Evolutionary conservation across 2,113 vertebrate species (phyloP).

Genomic region (Perca schrenkii): DNA sequence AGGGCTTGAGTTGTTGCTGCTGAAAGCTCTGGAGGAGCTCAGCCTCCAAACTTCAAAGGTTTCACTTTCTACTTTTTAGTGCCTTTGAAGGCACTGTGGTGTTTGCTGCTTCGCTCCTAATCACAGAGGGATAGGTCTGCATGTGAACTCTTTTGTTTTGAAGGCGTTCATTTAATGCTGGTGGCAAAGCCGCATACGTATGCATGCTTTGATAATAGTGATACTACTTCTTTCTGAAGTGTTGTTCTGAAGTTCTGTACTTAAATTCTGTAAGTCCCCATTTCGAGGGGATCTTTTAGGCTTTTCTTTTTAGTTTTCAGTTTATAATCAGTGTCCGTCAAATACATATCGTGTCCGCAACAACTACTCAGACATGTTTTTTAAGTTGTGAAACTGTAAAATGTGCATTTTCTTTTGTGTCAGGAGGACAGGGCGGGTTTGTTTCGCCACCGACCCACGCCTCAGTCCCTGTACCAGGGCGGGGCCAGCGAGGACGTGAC

Average conservation of each 20-base stretch:
- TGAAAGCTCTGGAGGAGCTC: conserved; percentile 54
- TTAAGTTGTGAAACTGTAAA: neutral
- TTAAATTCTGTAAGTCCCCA: no score
- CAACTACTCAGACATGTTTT: neutral
- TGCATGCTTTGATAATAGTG: conserved; percentile 43
- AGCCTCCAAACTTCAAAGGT: conserved; percentile 66
- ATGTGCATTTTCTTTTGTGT: neutral
- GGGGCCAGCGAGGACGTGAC: conserved; percentile 91
- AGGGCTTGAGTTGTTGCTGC: conserved; percentile 38
- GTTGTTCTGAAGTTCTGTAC: neutral
- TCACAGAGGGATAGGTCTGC: conserved; percentile 47
- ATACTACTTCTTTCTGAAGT: conserved; percentile 20
- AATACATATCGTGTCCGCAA: no score
- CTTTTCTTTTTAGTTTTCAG: no score
- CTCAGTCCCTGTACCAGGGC: conserved; percentile 80
- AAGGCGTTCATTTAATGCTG: conserved; percentile 42
- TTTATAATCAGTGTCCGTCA: neutral
- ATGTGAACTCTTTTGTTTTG: conserved; percentile 55
- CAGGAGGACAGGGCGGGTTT: conserved; percentile 71
- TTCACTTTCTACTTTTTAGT: conserved; percentile 56
- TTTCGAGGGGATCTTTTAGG: no score
- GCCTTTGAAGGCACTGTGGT: conserved; percentile 66
- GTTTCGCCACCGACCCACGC: conserved; percentile 59
- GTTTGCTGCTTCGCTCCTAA: conserved; percentile 49
- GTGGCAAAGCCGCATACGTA: neutral